Evolutionary conservation across 1,140 invertebrate species (phyloP), one percentile per base, ranked within the genome.

Genomic region (Pseudomyrmex sp.): DNA sequence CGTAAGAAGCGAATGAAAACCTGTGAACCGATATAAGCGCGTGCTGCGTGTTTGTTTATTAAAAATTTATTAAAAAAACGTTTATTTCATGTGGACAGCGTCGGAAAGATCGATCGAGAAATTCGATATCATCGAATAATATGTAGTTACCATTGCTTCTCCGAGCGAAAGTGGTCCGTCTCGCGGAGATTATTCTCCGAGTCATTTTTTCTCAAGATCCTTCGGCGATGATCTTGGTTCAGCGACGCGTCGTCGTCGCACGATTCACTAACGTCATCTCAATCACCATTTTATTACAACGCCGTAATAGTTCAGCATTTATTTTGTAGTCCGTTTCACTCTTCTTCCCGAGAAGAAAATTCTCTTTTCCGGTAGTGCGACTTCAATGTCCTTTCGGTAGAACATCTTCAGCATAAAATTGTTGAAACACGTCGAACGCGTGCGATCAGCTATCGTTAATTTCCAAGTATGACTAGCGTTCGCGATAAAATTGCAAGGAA

Each of bases 81-180:
- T 79, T 69, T 20, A 12, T 56, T 69, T 80, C 56, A 70, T 44
- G 61, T 80, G 66, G 46, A 80, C 66, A 79, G 52, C 35, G 54
- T 50, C 48, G 44, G 35, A 23, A 68, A 20, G 44, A 48, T 59
- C 7, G 5, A 35, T 35, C 35, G 35, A 35, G 35, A 35, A 35
- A 70, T 48, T 8, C 15, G 66, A n/a, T 61, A 70, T 35, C 35
- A 7, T 35, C 35, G 35, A 65, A 46, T 20, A 12, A 79, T 20
- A 69, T 79, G 35, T 65, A 48, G 20, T 80, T 72, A 72, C 76
- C 59, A 35, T 76, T 44, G 12, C 26, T 50, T 82, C 26, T 35
- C n/a, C 50, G 23, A 72, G 52, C 20, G 61, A 82, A 48, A 35
- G 35, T 83, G n/a, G 44, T 65, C 61, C 72, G 18, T 76, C 62